Conservation (phyloP, 23 tunicate genomes). For the Oikopleura albicans region DNA sequence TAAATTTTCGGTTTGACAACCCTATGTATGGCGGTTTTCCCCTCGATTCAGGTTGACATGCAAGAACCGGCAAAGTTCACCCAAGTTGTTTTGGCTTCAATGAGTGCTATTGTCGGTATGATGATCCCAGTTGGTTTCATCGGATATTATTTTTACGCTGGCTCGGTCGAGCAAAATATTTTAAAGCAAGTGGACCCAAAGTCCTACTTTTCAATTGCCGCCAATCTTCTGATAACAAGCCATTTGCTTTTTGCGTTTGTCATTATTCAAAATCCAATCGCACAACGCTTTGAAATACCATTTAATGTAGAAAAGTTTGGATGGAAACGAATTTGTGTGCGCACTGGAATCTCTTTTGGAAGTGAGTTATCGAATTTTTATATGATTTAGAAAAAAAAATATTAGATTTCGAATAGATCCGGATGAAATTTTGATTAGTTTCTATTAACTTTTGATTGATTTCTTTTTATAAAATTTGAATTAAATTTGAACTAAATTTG, state of each 20-base stretch:
- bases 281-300: constrained; percentile 68
- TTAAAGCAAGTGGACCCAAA: constrained; percentile 50
- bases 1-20: background rate
- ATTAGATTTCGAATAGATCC: too few relatives aligned
- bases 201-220: constrained; percentile 25
- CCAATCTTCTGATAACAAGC: constrained; percentile 61
- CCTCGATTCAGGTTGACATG: constrained; percentile 95
- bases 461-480: background rate
- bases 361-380: background rate
- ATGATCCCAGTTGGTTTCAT: constrained; percentile 61
- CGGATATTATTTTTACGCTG: constrained; percentile 71
- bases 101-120: constrained; percentile 54
- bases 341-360: constrained; percentile 37
- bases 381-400: too few relatives aligned
- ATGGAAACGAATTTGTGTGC: constrained; percentile 48
- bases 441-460: background rate
- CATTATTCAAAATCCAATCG: constrained; percentile 81
- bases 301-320: constrained; percentile 55
- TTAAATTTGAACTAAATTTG: too few relatives aligned
- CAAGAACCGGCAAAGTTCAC: constrained; percentile 56
- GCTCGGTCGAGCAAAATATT: constrained; percentile 45
- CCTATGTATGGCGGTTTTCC: constrained; percentile 29
- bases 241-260: constrained; percentile 86
- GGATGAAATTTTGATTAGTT: too few relatives aligned
- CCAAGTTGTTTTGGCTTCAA: constrained; percentile 29